Conservation (phyloP, 2,888 invertebrate genomes). For the Limnephilus marmoratus region DNA sequence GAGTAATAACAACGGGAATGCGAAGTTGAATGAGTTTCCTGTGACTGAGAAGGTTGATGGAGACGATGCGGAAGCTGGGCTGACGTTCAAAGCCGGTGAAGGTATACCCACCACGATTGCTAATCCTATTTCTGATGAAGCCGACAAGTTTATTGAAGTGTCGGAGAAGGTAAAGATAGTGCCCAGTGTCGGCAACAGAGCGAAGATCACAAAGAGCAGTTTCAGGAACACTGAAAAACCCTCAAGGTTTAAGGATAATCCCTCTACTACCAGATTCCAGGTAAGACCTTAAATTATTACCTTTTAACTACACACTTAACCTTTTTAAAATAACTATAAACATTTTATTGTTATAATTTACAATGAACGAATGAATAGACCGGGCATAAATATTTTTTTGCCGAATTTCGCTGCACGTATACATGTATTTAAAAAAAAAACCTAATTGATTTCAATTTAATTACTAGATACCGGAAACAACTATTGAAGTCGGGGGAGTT, state of each 20-base stretch:
- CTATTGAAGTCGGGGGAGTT: too few species aligned
- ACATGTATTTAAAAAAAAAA: too few species aligned
- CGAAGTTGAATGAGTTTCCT: slow-evolving; percentile 71
- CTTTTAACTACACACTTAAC: background rate
- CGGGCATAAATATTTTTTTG: too few species aligned
- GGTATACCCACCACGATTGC: slow-evolving; percentile 68
- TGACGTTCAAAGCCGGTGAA: slow-evolving; percentile 72
- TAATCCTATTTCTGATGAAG: slow-evolving; percentile 52
- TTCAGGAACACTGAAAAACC: slow-evolving; percentile 81
- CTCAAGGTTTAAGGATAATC: slow-evolving; percentile 79
- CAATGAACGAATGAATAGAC: background rate
- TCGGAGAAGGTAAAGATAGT: slow-evolving; percentile 68
- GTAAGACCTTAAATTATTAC: slow-evolving; percentile 69
- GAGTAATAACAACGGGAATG: slow-evolving; percentile 76
- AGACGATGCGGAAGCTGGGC: slow-evolving; percentile 71
- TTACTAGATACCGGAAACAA: too few species aligned
- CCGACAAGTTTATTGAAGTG: slow-evolving; percentile 71
- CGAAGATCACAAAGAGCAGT: slow-evolving; percentile 77
- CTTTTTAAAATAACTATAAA: background rate
- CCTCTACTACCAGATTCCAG: slow-evolving; percentile 80
- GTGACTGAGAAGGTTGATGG: slow-evolving; percentile 69
- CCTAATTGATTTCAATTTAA: too few species aligned
- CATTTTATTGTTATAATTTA: background rate
- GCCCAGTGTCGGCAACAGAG: slow-evolving; percentile 69
- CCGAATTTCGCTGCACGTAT: too few species aligned